Percentiles rank a stretch among this genome's conserved stretches.
These are phyloP conservation scores for Meandrusa payeni DNA, from an alignment of 2,888 invertebrate genomes.

Conservation along the genomic window DNA sequence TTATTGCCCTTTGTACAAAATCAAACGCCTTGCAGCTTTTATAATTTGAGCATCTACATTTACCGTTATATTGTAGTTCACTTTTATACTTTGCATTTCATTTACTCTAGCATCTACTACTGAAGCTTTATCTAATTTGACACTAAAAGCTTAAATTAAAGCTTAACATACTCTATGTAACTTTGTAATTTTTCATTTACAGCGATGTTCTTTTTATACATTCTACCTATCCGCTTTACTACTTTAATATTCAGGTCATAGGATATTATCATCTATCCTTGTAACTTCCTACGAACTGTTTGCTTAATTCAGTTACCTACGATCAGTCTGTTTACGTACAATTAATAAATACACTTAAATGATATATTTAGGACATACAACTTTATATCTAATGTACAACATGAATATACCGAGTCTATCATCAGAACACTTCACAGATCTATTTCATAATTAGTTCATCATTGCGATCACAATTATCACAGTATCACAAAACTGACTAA, in stretches of 20 bases:
- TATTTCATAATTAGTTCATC: not conserved
- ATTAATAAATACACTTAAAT: constrained; percentile 6
- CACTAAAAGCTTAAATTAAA: too few relatives aligned
- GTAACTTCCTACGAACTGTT: constrained; percentile 13
- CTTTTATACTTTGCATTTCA: constrained; percentile 67
- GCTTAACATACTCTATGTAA: too few relatives aligned
- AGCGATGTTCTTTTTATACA: too few relatives aligned
- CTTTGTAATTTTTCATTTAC: not conserved
- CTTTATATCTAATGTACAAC: not conserved
- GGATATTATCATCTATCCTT: constrained; percentile 9
- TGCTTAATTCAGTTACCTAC: constrained; percentile 13
- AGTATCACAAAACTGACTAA: too few relatives aligned
- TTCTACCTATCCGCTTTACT: not conserved
- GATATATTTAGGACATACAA: constrained; percentile 1
- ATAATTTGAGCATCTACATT: too few relatives aligned
- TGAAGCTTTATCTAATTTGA: too few relatives aligned
- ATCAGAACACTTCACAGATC: not conserved
- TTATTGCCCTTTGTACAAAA: too few relatives aligned
- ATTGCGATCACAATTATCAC: constrained; percentile 10
- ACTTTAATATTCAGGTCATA: not conserved
- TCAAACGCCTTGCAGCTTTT: too few relatives aligned
- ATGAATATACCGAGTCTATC: not conserved
- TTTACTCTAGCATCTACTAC: too few relatives aligned
- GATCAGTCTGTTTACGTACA: constrained; percentile 22
- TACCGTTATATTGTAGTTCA: constrained; percentile 33